Evolutionary conservation across 1,140 invertebrate genomes (phyloP).

Genomic region (Trichogramma pretiosum): DNA sequence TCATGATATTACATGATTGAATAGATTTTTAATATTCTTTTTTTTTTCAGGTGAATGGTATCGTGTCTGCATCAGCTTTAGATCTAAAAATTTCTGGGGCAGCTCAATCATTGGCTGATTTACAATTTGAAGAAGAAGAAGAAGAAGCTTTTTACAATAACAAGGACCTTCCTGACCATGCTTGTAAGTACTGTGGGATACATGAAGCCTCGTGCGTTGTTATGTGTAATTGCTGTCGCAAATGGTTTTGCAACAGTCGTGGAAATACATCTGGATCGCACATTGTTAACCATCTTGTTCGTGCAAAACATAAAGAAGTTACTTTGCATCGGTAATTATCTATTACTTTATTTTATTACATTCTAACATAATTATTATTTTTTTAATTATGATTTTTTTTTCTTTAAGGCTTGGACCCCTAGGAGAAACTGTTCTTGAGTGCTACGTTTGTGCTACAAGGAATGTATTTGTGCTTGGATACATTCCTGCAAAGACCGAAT

Average conservation of each 20-base stretch:
- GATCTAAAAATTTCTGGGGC: slow-evolving; percentile 62
- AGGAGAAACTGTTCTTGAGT: slow-evolving; percentile 95
- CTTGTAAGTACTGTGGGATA: slow-evolving; percentile 98
- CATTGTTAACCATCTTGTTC: slow-evolving; percentile 96
- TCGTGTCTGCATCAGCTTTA: slow-evolving; percentile 33
- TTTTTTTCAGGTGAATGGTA: slow-evolving; percentile 57
- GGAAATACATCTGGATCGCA: slow-evolving; percentile 97
- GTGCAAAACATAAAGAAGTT: slow-evolving; percentile 98
- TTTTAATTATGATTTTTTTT: background rate
- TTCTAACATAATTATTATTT: background rate
- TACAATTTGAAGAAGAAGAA: slow-evolving; percentile 85
- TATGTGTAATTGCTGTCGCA: slow-evolving; percentile 96
- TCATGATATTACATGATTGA: too few relatives aligned
- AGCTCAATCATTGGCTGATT: slow-evolving; percentile 66
- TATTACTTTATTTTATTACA: background rate
- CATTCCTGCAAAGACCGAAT: slow-evolving; percentile 98
- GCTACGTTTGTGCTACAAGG: slow-evolving; percentile 95
- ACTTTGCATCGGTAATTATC: slow-evolving; percentile 70
- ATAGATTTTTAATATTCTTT: background rate
- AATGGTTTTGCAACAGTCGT: slow-evolving; percentile 99
- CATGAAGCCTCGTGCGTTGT: slow-evolving; percentile 96
- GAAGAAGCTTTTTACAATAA: slow-evolving; percentile 84
- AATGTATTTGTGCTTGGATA: slow-evolving; percentile 98
- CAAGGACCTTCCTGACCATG: slow-evolving; percentile 85
- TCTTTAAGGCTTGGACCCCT: slow-evolving; percentile 80